Evolutionary conservation across 2,888 invertebrate genomes (phyloP).

Genomic region (Orchesella flavescens): DNA sequence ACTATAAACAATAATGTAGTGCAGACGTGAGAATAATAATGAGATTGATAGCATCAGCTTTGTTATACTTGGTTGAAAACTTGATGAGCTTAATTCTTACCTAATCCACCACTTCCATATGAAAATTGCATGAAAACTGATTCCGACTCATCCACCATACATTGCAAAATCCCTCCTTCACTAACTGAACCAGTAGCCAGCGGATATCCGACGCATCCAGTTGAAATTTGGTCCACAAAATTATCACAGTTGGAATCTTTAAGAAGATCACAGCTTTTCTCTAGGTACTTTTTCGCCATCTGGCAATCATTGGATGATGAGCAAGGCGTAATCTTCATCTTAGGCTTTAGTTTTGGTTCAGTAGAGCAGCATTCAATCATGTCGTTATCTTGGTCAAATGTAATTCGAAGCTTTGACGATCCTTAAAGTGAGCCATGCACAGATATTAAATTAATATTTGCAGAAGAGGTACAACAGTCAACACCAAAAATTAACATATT

Average conservation of each 20-base stretch:
- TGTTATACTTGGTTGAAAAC: too few relatives aligned
- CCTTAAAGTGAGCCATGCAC: too few relatives aligned
- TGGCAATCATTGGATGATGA: constrained; percentile 63
- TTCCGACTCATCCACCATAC: constrained; percentile 30
- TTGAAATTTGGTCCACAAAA: constrained; percentile 47
- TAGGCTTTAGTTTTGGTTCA: constrained; percentile 37
- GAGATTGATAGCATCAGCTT: too few relatives aligned
- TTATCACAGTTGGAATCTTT: constrained; percentile 49
- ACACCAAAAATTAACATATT: too few relatives aligned
- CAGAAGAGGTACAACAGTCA: background rate
- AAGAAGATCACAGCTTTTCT: constrained; percentile 41
- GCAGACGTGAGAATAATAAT: too few relatives aligned
- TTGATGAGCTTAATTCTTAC: constrained; percentile 1
- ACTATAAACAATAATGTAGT: constrained; percentile 25
- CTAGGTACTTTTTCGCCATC: constrained; percentile 46
- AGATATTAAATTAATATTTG: background rate
- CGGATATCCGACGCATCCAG: constrained; percentile 47
- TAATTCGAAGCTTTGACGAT: constrained; percentile 40
- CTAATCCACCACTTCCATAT: constrained; percentile 54
- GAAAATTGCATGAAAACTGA: constrained; percentile 51
- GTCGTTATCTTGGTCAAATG: constrained; percentile 34
- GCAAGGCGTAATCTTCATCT: constrained; percentile 58
- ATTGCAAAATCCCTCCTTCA: constrained; percentile 55
- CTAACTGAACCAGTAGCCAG: constrained; percentile 50
- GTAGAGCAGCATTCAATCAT: constrained; percentile 58